Percentiles rank a stretch among this genome's conserved stretches.
phyloP scores from a whole-genome alignment of 1,140 invertebrate genomes.

The Caerostris extrusa region DNA sequence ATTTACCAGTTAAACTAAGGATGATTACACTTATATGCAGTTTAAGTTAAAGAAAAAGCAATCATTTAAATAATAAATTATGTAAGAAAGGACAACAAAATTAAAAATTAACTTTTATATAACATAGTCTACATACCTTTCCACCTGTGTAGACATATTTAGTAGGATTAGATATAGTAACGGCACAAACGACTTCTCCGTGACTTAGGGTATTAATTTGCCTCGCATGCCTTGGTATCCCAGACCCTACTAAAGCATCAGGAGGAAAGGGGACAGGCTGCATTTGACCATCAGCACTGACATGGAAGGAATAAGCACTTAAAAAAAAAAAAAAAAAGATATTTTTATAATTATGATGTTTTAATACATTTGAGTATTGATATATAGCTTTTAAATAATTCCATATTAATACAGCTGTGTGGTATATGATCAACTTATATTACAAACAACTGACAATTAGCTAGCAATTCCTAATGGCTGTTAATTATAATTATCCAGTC shows the following conservation, averaged over 20 bases:
- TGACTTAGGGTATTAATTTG: constrained; percentile 95
- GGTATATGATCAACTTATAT: too few relatives aligned
- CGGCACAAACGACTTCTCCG: constrained; percentile 96
- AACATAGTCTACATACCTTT: constrained; percentile 84
- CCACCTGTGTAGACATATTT: constrained; percentile 99
- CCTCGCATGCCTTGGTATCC: constrained; percentile 94
- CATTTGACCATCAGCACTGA: constrained; percentile 91
- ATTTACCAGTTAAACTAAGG: background rate
- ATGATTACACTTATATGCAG: background rate
- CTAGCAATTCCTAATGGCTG: too few relatives aligned
- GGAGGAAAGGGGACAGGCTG: constrained; percentile 97
- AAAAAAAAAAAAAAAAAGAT: constrained; percentile 80
- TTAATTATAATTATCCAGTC: too few relatives aligned
- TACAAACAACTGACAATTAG: too few relatives aligned
- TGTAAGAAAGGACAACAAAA: too few relatives aligned
- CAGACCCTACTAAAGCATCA: constrained; percentile 94
- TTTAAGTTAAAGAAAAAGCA: background rate
- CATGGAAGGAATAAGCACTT: constrained; percentile 96
- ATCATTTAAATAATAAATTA: background rate
- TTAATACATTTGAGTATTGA: too few relatives aligned
- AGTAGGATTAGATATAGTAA: constrained; percentile 93
- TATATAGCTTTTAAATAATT: too few relatives aligned
- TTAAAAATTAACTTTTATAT: background rate
- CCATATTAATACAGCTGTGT: too few relatives aligned
- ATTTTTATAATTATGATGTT: too few relatives aligned